phyloP scores from a whole-genome alignment of 2,113 vertebrate species.

The Cricetomys ansorgei region DNA sequence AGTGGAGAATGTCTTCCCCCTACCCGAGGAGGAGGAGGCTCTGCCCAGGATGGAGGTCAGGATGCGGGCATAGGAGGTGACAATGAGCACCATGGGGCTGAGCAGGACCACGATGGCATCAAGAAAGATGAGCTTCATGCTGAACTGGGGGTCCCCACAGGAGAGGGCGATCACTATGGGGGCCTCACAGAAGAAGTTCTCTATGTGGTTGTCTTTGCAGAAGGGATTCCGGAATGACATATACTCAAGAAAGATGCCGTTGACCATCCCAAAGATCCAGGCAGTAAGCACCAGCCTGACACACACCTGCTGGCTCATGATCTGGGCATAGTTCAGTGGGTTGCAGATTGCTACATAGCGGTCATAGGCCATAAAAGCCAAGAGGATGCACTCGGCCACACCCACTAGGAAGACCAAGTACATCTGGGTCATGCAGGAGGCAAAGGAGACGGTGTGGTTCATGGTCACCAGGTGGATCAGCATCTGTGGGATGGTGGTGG shows the following conservation, averaged over 20 bases:
- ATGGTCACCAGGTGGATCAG: slow-evolving; percentile 54
- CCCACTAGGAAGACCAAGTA: slow-evolving; percentile 36
- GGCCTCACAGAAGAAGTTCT: slow-evolving; percentile 73
- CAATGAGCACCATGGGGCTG: slow-evolving; percentile 48
- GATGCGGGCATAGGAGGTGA: slow-evolving; percentile 50
- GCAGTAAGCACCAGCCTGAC: slow-evolving; percentile 63
- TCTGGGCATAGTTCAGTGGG: slow-evolving; percentile 77
- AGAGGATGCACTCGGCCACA: slow-evolving; percentile 48
- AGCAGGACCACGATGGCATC: slow-evolving; percentile 47
- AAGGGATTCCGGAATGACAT: slow-evolving; percentile 56
- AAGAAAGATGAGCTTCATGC: background rate
- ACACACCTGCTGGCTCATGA: slow-evolving; percentile 78
- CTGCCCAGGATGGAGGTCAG: slow-evolving; percentile 51
- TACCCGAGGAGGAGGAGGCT: background rate
- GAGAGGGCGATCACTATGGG: slow-evolving; percentile 59
- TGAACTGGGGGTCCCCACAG: slow-evolving; percentile 50
- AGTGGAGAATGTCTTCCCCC: slow-evolving; percentile 56
- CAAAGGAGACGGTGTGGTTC: slow-evolving; percentile 50
- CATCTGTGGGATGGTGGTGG: slow-evolving; percentile 68
- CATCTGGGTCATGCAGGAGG: slow-evolving; percentile 56
- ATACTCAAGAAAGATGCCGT: slow-evolving; percentile 66
- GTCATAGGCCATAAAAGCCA: slow-evolving; percentile 84
- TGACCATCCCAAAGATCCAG: slow-evolving; percentile 75
- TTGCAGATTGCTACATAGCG: slow-evolving; percentile 74
- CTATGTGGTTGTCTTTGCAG: slow-evolving; percentile 65